A percentile compares a stretch with the other conserved stretches of the same genome.
These are phyloP conservation scores for Drosophila littoralis DNA, from an alignment of 1,140 invertebrate genomes.

Conservation along the genomic window DNA sequence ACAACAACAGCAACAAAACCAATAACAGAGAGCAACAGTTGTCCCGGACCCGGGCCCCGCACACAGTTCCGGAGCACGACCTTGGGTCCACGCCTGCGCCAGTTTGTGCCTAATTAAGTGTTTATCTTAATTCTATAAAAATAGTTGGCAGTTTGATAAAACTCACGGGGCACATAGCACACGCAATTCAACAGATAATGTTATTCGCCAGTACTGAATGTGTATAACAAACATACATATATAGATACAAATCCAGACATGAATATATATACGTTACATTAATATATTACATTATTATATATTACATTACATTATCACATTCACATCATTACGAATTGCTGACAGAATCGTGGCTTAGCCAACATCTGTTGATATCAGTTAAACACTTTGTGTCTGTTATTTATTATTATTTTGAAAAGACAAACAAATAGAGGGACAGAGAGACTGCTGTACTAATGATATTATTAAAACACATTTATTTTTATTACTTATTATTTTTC, in stretches of 20 bases:
- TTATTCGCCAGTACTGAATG: background rate
- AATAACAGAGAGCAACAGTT: constrained; percentile 16
- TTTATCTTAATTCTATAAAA: constrained; percentile 72
- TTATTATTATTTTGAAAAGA: no score
- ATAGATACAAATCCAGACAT: background rate
- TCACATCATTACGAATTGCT: no score
- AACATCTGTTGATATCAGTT: no score
- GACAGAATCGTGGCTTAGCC: no score
- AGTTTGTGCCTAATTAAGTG: constrained; percentile 61
- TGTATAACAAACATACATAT: background rate
- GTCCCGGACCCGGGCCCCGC: constrained; percentile 20
- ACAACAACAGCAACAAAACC: constrained; percentile 20
- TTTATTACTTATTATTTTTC: no score
- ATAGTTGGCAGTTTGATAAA: constrained; percentile 60
- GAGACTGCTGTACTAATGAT: no score
- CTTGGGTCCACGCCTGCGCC: constrained; percentile 16
- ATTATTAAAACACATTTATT: no score
- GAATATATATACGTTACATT: background rate
- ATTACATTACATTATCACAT: background rate
- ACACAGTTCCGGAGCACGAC: background rate
- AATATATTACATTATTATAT: background rate
- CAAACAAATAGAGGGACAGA: no score
- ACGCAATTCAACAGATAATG: constrained; percentile 29
- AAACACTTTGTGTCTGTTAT: no score
- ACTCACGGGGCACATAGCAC: constrained; percentile 25